Percentiles rank a stretch among this genome's conserved stretches.
Conservation (phyloP, 2,797 vertebrate species). For the Melanotaenia maccullochi region DNA sequence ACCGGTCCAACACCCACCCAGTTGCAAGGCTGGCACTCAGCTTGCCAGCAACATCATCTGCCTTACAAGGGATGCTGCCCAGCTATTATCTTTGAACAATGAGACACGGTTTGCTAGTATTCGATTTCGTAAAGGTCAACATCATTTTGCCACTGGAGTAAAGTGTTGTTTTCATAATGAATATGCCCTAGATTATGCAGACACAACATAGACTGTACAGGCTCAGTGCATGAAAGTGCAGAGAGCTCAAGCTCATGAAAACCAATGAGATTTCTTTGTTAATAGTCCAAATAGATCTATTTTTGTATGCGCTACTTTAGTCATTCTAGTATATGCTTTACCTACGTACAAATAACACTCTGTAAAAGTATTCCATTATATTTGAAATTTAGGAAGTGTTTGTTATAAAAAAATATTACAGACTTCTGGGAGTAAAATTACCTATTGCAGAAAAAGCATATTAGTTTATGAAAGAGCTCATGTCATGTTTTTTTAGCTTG, state of each 20-base stretch:
- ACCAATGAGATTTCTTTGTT: constrained; percentile 29
- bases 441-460: not conserved
- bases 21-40: constrained; percentile 52
- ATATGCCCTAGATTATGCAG: constrained; percentile 60
- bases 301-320: not conserved
- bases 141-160: constrained; percentile 71
- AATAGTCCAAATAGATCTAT: constrained; percentile 12
- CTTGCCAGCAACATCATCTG: constrained; percentile 68
- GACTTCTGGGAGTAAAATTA: not conserved
- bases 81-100: constrained; percentile 76
- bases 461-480: not conserved
- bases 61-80: constrained; percentile 62
- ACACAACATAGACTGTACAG: constrained; percentile 35
- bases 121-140: constrained; percentile 76
- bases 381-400: not conserved
- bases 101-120: constrained; percentile 64
- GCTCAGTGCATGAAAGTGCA: constrained; percentile 29
- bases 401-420: too few species aligned
- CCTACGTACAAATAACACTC: not conserved
- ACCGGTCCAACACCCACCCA: constrained; percentile 52
- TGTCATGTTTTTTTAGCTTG: not conserved
- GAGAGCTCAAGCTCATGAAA: constrained; percentile 33
- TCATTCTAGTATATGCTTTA: constrained; percentile 11
- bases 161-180: constrained; percentile 76
- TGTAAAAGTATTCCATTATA: not conserved